Percentiles rank a stretch among this genome's conserved stretches.
phyloP scores from a whole-genome alignment of 2,888 invertebrate species.

The Acleris emargana region DNA sequence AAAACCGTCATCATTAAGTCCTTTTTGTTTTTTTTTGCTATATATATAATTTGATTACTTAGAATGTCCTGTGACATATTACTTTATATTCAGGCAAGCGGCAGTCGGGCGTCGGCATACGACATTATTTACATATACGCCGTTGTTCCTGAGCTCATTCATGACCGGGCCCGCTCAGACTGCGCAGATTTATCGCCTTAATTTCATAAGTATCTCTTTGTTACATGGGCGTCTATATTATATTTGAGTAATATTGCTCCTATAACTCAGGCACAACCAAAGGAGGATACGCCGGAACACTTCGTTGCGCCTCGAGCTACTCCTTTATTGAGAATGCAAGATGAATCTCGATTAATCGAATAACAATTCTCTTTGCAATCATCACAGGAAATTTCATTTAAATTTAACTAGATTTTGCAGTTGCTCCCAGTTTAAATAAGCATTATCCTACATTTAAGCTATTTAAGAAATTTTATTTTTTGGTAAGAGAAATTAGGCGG shows the following conservation, averaged over 20 bases:
- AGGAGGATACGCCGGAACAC: constrained; percentile 54
- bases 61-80: constrained; percentile 66
- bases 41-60: constrained; percentile 59
- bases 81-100: constrained; percentile 71
- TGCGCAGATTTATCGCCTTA: constrained; percentile 79
- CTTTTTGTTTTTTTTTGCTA: not conserved
- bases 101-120: constrained; percentile 61
- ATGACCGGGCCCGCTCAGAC: constrained; percentile 62
- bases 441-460: no score
- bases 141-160: constrained; percentile 78
- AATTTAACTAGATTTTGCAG: constrained; percentile 4
- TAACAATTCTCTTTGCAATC: constrained; percentile 17
- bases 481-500: no score
- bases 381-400: not conserved
- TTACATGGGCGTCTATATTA: constrained; percentile 72
- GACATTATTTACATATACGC: constrained; percentile 80
- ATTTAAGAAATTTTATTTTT: no score
- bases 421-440: not conserved
- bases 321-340: constrained; percentile 35
- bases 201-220: constrained; percentile 83
- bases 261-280: constrained; percentile 62
- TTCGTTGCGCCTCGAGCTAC: constrained; percentile 36
- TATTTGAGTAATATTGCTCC: constrained; percentile 67
- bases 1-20: no score
- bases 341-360: constrained; percentile 33